Base-by-base conservation (phyloP, 2,113 vertebrate genomes). In the Urocitellus parryii region DNA sequence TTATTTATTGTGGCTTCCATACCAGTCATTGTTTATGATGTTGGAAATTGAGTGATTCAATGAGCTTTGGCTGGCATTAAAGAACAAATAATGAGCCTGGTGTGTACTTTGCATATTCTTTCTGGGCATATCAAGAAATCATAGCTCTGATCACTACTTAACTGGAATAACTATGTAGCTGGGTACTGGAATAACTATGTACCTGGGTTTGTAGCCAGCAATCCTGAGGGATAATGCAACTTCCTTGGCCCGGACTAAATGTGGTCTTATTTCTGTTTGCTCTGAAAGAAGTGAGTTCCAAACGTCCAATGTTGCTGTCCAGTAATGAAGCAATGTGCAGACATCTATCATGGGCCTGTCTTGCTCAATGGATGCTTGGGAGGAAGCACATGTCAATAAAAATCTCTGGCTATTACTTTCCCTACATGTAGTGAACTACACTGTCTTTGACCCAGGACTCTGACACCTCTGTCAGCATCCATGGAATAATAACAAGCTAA, bases 61-160 rank as follows among this genome's bases (percentile, higher is more conserved):
- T 61, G 14, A n/a, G 4, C 6, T 42, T 82, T 58, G 18, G 2
- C 12, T 94, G 2, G 3, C 61, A 0, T 77, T n/a, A 39, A 8
- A 6, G 12, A n/a, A 5, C 16, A 10, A 13, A 51, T 20, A 80
- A 3, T n/a, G 0, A 2, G 18, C 2, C 24, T 4, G 24, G 20
- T 6, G 3, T 51, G 6, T 53, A 51, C 25, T 22, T 20, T 89
- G 7, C 1, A 0, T 17, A 2, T 65, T 32, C 16, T 68, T 68
- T 12, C 20, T 68, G 6, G 12, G 1, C 25, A n/a, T 11, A n/a
- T 5, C 5, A 10, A 42, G 9, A 34, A 32, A n/a, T 4, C 2
- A 34, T 18, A 25, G 20, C 1, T 32, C 72, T 63, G 24, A 29
- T 14, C 32, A 29, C 72, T 22, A n/a, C 63, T 70, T 37, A 32